These are phyloP conservation scores for Solen grandis DNA, from an alignment of 1,140 invertebrate genomes.

Conservation along the genomic window DNA sequence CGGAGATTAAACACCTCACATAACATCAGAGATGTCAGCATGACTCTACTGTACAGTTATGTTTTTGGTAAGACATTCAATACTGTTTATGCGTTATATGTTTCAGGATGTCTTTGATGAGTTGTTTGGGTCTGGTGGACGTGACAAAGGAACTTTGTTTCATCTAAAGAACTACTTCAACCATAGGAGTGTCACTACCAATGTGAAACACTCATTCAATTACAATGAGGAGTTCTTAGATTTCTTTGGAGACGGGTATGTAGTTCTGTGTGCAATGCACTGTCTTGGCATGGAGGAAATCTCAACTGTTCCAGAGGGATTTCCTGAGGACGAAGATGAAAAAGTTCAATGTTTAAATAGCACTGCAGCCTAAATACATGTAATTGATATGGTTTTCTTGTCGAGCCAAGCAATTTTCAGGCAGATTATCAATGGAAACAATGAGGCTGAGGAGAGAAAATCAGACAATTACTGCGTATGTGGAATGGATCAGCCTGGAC, in stretches of 20 bases:
- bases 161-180: constrained; percentile 24
- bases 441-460: neutral
- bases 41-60: no score
- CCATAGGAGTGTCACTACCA: constrained; percentile 19
- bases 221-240: constrained; percentile 19
- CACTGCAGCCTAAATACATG: constrained; percentile 6
- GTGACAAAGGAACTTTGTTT: constrained; percentile 25
- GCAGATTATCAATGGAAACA: neutral
- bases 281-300: neutral
- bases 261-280: neutral
- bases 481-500: neutral
- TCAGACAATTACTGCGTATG: constrained; percentile 3
- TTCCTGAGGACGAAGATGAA: neutral
- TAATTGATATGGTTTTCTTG: constrained; percentile 19
- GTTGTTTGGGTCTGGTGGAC: constrained; percentile 6
- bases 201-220: constrained; percentile 28
- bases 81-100: no score
- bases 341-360: neutral
- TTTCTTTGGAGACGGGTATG: constrained; percentile 3
- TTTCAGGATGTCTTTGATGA: constrained; percentile 39
- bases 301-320: neutral
- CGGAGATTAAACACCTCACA: no score
- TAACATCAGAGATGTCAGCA: no score
- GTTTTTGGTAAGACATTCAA: no score
- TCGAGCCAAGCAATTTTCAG: neutral